These are phyloP conservation scores for Gasteruption jaculator DNA, from an alignment of 2,888 invertebrate genomes.

Conservation along the genomic window DNA sequence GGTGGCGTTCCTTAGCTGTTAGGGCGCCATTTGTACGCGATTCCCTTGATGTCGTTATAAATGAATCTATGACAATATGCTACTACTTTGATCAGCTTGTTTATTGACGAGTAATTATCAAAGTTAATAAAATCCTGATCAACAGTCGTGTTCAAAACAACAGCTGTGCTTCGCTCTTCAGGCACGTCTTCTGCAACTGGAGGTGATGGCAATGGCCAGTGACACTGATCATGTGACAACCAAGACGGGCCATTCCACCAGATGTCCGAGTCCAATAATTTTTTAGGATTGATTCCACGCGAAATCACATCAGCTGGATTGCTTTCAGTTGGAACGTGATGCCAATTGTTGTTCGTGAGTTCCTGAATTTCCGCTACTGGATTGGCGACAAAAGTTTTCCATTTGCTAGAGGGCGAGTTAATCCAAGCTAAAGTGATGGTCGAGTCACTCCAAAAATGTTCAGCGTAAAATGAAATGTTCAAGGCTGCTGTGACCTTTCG, in stretches of 20 bases:
- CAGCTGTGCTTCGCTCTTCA: not conserved
- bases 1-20: slow-evolving; percentile 3
- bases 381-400: slow-evolving; percentile 12
- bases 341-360: slow-evolving; percentile 8
- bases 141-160: not conserved
- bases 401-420: slow-evolving; percentile 1
- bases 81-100: slow-evolving; percentile 2
- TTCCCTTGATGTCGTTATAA: not conserved
- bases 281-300: slow-evolving; percentile 10
- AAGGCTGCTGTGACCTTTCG: slow-evolving; percentile 1
- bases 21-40: not conserved
- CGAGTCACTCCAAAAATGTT: slow-evolving; percentile 10
- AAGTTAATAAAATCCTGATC: not conserved
- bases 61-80: slow-evolving; percentile 8
- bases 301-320: slow-evolving; percentile 37
- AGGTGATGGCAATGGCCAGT: slow-evolving; percentile 1
- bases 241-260: slow-evolving; percentile 18
- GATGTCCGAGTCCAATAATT: not conserved
- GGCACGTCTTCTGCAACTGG: not conserved
- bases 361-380: slow-evolving; percentile 10
- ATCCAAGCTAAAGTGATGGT: slow-evolving; percentile 10
- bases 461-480: not conserved
- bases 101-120: slow-evolving; percentile 8
- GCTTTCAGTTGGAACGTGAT: slow-evolving; percentile 17
- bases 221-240: slow-evolving; percentile 12